phyloP scores from a whole-genome alignment of 2,888 invertebrate genomes.

The Scelioninae gen. 1 region DNA sequence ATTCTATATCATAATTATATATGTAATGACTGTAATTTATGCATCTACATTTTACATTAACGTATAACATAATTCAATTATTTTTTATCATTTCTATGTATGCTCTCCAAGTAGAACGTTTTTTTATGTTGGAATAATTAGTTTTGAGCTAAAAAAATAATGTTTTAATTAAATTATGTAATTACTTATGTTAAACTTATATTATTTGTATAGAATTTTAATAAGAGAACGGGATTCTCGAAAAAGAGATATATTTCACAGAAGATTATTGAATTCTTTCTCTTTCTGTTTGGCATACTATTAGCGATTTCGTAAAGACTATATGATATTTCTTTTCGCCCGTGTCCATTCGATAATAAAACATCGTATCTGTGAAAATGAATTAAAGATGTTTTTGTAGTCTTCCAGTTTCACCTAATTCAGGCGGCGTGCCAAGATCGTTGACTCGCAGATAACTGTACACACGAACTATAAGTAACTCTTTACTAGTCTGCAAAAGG shows the following conservation, averaged over 20 bases:
- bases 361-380: slow-evolving; percentile 65
- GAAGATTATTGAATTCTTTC: background rate
- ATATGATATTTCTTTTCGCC: slow-evolving; percentile 8
- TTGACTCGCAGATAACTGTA: slow-evolving; percentile 80
- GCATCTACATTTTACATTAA: no score
- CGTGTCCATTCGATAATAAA: slow-evolving; percentile 23
- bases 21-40: no score
- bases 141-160: no score
- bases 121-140: no score
- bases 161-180: no score
- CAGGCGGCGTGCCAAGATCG: slow-evolving; percentile 77
- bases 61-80: no score
- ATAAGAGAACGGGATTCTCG: background rate
- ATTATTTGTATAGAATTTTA: background rate
- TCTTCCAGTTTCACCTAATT: slow-evolving; percentile 78
- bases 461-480: slow-evolving; percentile 72
- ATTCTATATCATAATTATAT: background rate
- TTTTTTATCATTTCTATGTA: no score
- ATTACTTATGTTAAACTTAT: background rate
- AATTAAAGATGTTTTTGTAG: slow-evolving; percentile 61
- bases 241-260: background rate
- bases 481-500: slow-evolving; percentile 74
- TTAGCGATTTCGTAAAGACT: background rate
- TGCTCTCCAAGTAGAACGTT: no score
- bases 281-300: background rate